Base-by-base conservation (phyloP, 2,113 vertebrate genomes). In the Xerus inauris region DNA sequence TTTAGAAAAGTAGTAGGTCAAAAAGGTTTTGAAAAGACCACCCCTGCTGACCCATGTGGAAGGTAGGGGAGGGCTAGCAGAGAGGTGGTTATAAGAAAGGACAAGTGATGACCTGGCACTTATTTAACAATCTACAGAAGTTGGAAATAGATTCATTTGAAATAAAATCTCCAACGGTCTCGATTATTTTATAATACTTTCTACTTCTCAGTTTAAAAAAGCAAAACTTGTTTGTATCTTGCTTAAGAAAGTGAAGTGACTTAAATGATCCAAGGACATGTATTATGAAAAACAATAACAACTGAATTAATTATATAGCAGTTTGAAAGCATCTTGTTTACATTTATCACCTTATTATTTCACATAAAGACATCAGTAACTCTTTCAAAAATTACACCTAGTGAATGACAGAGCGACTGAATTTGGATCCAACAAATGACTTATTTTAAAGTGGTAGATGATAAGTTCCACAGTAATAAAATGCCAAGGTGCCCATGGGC, bases 401-500 rank as follows among this genome's bases (percentile, higher is more conserved):
- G 54, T 38, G 30, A 90, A 94, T 45, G 51, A 95, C 51, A 77
- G n/a, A 96, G 65, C 51, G 73, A 92, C 81, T 47, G 65, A 96
- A 95, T 85, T 94, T 79, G 67, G 35, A 88, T 94, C 80, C 26
- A 88, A 71, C 35, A 87, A 76, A 95, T 90, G 49, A 72, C 49
- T 72, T 79, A 89, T 80, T 96, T 95, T 87, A 90, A 90, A 64
- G 45, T 90, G 59, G 76, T 94, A 54, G 72, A 88, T 83, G 76
- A 94, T 94, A 59, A 96, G 59, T 86, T 93, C 30, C 79, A 96
- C 24, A 65, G 65, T 49, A 97, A 92, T 96, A 95, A 96, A 97
- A 85, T 88, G 51, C 77, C 76, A 90, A 91, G 77, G 47, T 97
- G 77, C 77, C 85, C 1, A 0, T 88, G 81, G 77, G 17, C 81